phyloP scores from a whole-genome alignment of 2,797 vertebrate species.

The Hyperoplus immaculatus region DNA sequence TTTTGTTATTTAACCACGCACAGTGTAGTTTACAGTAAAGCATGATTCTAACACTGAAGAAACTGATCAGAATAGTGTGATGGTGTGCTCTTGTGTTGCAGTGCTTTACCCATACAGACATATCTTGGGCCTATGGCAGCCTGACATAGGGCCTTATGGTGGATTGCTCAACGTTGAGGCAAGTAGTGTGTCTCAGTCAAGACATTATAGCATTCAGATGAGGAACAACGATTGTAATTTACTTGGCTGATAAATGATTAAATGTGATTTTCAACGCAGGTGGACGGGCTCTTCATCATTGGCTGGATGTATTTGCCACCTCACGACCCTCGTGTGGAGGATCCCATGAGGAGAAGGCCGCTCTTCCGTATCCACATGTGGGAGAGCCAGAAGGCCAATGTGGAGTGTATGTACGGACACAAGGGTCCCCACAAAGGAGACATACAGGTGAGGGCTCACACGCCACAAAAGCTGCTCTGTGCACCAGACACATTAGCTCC shows the following conservation, averaged over 20 bases:
- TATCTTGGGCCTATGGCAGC: slow-evolving; percentile 98
- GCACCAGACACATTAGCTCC: not conserved
- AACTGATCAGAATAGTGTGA: slow-evolving; percentile 11
- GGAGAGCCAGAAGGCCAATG: slow-evolving; percentile 92
- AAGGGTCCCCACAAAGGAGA: slow-evolving; percentile 98
- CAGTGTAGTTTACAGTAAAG: not conserved
- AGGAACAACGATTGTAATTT: not conserved
- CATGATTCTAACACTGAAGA: not conserved
- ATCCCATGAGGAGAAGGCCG: slow-evolving; percentile 96
- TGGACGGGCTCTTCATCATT: slow-evolving; percentile 96
- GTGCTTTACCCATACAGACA: slow-evolving; percentile 96
- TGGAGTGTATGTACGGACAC: slow-evolving; percentile 99
- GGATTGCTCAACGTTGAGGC: slow-evolving; percentile 98
- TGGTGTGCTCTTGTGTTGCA: slow-evolving; percentile 73
- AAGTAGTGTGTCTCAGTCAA: slow-evolving; percentile 67
- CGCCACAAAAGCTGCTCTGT: not conserved
- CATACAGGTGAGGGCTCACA: slow-evolving; percentile 88
- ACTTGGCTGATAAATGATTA: not conserved
- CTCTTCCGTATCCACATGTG: slow-evolving; percentile 95
- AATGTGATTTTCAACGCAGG: slow-evolving; percentile 79
- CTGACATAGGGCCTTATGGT: slow-evolving; percentile 97
- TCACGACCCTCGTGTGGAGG: slow-evolving; percentile 96
- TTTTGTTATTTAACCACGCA: slow-evolving; percentile 25
- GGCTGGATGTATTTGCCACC: slow-evolving; percentile 99
- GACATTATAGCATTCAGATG: slow-evolving; percentile 9